Conservation (phyloP, 2,113 vertebrate genomes). For the Eupsittula cactorum region DNA sequence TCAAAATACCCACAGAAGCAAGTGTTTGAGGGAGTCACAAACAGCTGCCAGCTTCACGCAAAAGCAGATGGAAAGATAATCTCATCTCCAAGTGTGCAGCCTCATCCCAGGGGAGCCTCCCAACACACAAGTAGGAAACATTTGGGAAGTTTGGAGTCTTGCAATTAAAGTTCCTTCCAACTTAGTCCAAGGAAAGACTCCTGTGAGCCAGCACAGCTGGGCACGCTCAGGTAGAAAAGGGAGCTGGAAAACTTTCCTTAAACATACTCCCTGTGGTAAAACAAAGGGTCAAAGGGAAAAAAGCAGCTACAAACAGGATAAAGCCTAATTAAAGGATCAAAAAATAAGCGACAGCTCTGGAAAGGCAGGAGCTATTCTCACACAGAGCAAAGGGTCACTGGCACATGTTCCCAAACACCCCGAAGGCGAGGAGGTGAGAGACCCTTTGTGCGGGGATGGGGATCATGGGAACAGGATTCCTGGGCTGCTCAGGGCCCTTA, state of each 20-base stretch:
- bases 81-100: background rate
- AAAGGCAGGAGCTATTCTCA: constrained; percentile 32
- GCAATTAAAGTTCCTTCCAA: background rate
- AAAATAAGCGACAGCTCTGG: constrained; percentile 12
- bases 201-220: background rate
- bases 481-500: constrained; percentile 10
- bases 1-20: background rate
- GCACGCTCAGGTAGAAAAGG: background rate
- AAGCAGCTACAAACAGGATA: background rate
- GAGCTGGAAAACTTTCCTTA: background rate
- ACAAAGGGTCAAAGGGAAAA: background rate
- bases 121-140: background rate
- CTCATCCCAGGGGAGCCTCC: background rate
- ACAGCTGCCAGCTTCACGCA: background rate
- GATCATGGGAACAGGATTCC: constrained; percentile 27
- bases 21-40: background rate
- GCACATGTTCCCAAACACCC: background rate
- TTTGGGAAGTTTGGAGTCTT: background rate
- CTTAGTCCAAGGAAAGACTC: background rate
- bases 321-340: constrained; percentile 37
- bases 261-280: background rate
- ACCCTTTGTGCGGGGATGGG: constrained; percentile 1
- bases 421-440: background rate
- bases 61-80: background rate
- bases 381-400: background rate